Conservation (phyloP, 2,113 vertebrate species). For the Leucoraja erinaceus region DNA sequence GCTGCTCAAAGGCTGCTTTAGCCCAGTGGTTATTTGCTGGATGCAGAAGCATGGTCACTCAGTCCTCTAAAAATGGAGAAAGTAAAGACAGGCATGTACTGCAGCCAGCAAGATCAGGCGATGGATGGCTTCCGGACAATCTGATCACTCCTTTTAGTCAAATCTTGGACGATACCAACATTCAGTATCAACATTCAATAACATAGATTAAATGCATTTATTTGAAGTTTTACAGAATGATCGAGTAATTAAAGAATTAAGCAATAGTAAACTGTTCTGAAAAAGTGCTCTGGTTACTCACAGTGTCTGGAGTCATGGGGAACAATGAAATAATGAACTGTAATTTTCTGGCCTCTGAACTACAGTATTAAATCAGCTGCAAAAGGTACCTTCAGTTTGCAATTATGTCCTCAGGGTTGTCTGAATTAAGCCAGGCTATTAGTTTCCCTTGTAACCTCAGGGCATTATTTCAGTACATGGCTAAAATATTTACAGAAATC, state of each 20-base stretch:
- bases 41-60: too few species aligned
- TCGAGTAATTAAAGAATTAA: not conserved
- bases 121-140: too few species aligned
- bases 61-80: too few species aligned
- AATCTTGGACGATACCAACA: not conserved
- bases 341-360: constrained; percentile 36
- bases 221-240: not conserved
- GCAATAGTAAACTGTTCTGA: not conserved
- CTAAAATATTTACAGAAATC: constrained; percentile 31
- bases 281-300: not conserved
- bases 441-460: constrained; percentile 17
- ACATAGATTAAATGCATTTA: not conserved
- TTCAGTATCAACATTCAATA: not conserved
- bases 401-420: constrained; percentile 10
- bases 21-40: too few species aligned
- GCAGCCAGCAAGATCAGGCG: too few species aligned
- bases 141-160: not conserved
- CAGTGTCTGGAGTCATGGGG: not conserved
- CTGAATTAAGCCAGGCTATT: not conserved
- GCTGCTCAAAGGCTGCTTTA: too few species aligned
- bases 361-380: constrained; percentile 25
- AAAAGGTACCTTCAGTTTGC: constrained; percentile 32
- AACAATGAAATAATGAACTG: constrained; percentile 25
- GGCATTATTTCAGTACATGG: constrained; percentile 9
- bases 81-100: too few species aligned